Percentiles rank a stretch among this genome's conserved stretches.
Conservation (phyloP, 2,113 vertebrate genomes). For the Tupaia chinensis region DNA sequence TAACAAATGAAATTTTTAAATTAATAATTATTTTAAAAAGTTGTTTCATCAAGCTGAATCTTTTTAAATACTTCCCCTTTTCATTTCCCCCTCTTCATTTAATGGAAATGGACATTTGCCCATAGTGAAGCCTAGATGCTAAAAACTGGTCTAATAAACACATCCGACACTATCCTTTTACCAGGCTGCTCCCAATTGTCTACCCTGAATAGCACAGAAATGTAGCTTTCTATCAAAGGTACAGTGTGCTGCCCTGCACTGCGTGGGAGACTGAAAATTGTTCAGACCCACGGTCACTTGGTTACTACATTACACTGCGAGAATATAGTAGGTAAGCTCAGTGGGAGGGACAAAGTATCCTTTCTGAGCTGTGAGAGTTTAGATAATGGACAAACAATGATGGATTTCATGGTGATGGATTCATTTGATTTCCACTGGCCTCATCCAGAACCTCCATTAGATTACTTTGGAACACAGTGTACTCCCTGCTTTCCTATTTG, state of each 20-base stretch:
- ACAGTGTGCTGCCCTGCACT: background rate
- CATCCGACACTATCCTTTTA: background rate
- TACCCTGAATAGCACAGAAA: slow-evolving; percentile 30
- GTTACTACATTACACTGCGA: background rate
- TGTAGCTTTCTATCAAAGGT: slow-evolving; percentile 52
- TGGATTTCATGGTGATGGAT: slow-evolving; percentile 62
- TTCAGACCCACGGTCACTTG: slow-evolving; percentile 39
- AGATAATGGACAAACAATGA: slow-evolving; percentile 61
- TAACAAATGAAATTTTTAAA: too few species aligned
- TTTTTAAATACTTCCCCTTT: background rate
- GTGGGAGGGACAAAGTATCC: background rate
- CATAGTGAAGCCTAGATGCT: background rate
- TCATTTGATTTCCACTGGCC: slow-evolving; percentile 48
- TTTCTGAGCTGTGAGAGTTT: slow-evolving; percentile 54
- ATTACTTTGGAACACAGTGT: slow-evolving; percentile 53
- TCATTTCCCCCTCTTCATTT: background rate
- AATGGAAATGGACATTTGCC: background rate
- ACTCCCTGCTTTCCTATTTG: slow-evolving; percentile 41
- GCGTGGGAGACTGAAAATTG: background rate
- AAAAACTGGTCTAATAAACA: slow-evolving; percentile 17
- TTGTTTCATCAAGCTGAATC: background rate
- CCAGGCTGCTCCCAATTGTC: background rate
- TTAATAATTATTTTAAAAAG: too few species aligned
- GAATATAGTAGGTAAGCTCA: slow-evolving; percentile 38
- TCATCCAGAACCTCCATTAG: slow-evolving; percentile 50